Evolutionary conservation across 2,888 invertebrate species (phyloP).

Genomic region (Spisula subtruncata): DNA sequence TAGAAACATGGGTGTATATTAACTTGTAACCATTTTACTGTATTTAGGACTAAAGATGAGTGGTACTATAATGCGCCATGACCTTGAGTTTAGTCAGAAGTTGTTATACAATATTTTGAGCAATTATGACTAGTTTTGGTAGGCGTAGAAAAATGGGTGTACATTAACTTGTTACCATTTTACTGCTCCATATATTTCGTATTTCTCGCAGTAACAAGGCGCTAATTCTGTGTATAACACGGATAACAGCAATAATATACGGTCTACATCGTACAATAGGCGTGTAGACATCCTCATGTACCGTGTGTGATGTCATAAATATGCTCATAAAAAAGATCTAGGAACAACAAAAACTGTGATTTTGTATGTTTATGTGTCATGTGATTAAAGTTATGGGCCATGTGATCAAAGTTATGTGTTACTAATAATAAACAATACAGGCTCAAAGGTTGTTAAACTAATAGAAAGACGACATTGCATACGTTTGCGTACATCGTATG

Average conservation of each 20-base stretch:
- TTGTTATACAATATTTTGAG: too few relatives aligned
- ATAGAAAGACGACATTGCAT: too few relatives aligned
- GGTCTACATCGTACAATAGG: not conserved
- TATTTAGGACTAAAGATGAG: too few relatives aligned
- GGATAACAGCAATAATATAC: not conserved
- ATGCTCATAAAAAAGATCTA: not conserved
- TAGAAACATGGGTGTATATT: not conserved
- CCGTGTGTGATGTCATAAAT: not conserved
- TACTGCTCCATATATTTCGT: not conserved
- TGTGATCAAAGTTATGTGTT: not conserved
- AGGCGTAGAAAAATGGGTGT: constrained; percentile 1
- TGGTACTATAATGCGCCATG: too few relatives aligned
- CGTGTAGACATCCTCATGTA: constrained; percentile 1
- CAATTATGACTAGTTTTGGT: not conserved
- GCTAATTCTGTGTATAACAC: constrained; percentile 13
- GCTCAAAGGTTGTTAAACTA: too few relatives aligned
- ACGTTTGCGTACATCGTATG: too few relatives aligned
- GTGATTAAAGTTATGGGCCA: not conserved
- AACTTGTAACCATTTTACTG: not conserved
- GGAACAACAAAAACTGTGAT: constrained; percentile 11
- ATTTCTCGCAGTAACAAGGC: not conserved
- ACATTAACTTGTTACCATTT: not conserved
- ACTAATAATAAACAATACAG: not conserved
- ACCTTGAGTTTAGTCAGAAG: too few relatives aligned
- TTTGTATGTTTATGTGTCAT: not conserved